These are phyloP conservation scores for Neelides sp. DNA, from an alignment of 1,140 invertebrate genomes.

Conservation along the genomic window DNA sequence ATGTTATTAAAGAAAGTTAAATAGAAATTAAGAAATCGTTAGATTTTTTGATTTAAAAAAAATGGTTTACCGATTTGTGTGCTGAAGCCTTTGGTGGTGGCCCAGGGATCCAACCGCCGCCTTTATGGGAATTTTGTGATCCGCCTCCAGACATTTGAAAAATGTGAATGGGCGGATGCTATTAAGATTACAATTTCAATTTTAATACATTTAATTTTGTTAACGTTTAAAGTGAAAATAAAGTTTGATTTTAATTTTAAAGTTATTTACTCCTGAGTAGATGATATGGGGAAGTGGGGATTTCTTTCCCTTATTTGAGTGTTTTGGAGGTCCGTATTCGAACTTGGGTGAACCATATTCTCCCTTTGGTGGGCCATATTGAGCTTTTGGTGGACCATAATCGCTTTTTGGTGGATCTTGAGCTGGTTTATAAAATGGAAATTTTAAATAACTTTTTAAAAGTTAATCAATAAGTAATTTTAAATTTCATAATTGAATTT, in stretches of 20 bases:
- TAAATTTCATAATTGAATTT: too few species aligned
- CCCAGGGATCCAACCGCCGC: slow-evolving; percentile 6
- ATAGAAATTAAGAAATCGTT: too few species aligned
- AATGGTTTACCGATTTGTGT: neutral
- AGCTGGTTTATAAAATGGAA: neutral
- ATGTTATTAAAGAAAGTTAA: too few species aligned
- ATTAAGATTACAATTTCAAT: too few species aligned
- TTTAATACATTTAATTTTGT: too few species aligned
- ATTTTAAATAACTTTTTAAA: slow-evolving; percentile 1
- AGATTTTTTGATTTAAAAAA: too few species aligned
- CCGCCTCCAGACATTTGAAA: too few species aligned
- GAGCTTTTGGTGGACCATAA: slow-evolving; percentile 4
- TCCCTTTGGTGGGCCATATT: slow-evolving; percentile 11
- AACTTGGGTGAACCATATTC: slow-evolving; percentile 21
- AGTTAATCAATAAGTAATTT: too few species aligned
- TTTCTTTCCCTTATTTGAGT: slow-evolving; percentile 12
- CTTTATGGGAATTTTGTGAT: too few species aligned
- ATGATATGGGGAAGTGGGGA: slow-evolving; percentile 35
- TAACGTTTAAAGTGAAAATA: too few species aligned
- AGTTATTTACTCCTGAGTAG: slow-evolving; percentile 37
- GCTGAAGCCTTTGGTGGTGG: neutral
- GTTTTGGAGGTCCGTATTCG: slow-evolving; percentile 24
- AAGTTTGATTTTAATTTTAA: too few species aligned
- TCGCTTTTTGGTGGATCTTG: slow-evolving; percentile 1
- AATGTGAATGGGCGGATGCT: slow-evolving; percentile 37